These are phyloP conservation scores for Hydrocynus forskahlii DNA, from an alignment of 2,797 vertebrate genomes.

Conservation along the genomic window DNA sequence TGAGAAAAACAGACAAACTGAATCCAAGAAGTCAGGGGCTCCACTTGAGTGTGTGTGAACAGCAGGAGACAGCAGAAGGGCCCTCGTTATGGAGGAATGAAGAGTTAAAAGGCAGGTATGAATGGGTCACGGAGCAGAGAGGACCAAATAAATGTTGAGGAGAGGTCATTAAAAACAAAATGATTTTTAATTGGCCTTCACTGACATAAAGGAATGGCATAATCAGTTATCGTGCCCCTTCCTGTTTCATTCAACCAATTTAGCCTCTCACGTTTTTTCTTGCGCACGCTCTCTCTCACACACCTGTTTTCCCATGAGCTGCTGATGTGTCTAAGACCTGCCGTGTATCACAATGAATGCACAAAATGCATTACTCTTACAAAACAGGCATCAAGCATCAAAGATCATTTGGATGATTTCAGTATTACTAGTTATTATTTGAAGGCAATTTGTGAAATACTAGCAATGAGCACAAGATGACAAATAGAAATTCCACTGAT, in stretches of 20 bases:
- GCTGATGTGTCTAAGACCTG: not conserved
- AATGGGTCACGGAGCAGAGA: not conserved
- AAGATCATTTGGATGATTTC: too few species aligned
- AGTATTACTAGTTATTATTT: too few species aligned
- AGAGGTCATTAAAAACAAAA: conserved; percentile 33
- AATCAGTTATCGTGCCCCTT: conserved; percentile 17
- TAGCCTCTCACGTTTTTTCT: not conserved
- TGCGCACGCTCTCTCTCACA: not conserved
- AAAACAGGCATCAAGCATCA: too few species aligned
- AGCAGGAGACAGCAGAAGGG: not conserved
- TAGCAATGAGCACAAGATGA: too few species aligned
- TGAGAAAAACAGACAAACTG: not conserved
- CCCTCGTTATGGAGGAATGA: not conserved
- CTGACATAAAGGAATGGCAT: conserved; percentile 1
- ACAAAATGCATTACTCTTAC: not conserved
- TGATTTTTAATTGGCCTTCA: conserved; percentile 39
- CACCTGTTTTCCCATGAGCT: conserved; percentile 13
- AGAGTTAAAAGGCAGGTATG: conserved; percentile 3
- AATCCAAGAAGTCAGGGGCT: not conserved
- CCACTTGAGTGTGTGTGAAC: not conserved
- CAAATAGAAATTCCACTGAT: too few species aligned
- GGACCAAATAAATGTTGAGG: not conserved
- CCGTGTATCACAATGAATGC: not conserved
- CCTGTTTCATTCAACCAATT: not conserved
- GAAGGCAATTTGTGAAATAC: too few species aligned